Evolutionary conservation across 2,797 vertebrate species (phyloP).

Genomic region (Gallinago stenura): DNA sequence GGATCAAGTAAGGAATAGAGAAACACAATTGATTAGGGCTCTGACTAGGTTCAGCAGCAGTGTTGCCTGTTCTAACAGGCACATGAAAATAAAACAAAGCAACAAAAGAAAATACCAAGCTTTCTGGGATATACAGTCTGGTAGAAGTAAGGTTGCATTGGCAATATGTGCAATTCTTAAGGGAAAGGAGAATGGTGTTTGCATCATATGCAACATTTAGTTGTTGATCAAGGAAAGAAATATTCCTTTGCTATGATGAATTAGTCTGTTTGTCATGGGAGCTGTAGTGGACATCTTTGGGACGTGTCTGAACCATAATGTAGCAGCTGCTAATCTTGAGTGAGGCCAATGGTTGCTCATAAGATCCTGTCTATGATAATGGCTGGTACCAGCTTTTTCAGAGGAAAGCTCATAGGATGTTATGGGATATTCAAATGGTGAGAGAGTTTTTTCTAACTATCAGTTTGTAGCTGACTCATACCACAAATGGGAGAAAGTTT

Average conservation of each 20-base stretch:
- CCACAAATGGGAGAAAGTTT: not conserved
- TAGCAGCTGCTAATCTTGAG: not conserved
- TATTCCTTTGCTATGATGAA: not conserved
- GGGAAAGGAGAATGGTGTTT: not conserved
- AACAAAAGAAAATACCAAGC: not conserved
- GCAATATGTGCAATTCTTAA: not conserved
- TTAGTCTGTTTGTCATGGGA: not conserved
- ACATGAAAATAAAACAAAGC: not conserved
- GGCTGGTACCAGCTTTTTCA: not conserved
- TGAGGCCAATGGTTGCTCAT: fast-evolving
- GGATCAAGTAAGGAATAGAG: not conserved
- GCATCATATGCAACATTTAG: not conserved
- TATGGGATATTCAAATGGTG: not conserved
- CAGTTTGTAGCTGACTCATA: not conserved
- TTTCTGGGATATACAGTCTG: not conserved
- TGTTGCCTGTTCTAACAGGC: not conserved
- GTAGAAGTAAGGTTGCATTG: not conserved
- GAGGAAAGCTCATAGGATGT: not conserved
- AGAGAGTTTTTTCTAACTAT: not conserved
- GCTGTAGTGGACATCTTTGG: not conserved
- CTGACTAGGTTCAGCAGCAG: not conserved
- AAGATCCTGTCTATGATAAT: not conserved
- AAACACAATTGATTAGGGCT: slow-evolving; percentile 13
- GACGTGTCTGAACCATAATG: not conserved
- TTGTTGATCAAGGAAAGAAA: not conserved